Percentiles rank a stretch among this genome's conserved stretches.
These are phyloP conservation scores for Glareola pratincola DNA, from an alignment of 2,113 vertebrate species.

Conservation along the genomic window DNA sequence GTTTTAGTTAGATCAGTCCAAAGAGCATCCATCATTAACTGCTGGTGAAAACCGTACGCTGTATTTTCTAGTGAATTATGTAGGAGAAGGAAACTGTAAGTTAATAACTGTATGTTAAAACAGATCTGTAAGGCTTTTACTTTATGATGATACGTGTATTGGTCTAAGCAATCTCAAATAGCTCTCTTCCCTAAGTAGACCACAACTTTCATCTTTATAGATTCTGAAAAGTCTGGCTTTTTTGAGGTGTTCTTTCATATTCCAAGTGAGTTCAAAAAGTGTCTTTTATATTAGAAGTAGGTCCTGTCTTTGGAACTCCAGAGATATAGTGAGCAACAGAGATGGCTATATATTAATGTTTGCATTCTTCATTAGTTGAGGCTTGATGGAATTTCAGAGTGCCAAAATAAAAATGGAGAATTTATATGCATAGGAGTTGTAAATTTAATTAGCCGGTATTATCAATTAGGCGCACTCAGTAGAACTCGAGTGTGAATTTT, in stretches of 20 bases:
- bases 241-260: background rate
- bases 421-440: conserved; percentile 19
- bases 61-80: background rate
- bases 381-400: background rate
- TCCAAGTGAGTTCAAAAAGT: background rate
- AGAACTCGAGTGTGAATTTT: background rate
- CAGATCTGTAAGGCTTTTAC: background rate
- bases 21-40: background rate
- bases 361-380: background rate
- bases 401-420: conserved; percentile 25
- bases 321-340: background rate
- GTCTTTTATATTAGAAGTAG: background rate
- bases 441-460: conserved; percentile 9
- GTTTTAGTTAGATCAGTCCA: background rate
- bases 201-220: background rate
- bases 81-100: background rate
- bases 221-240: background rate
- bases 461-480: conserved; percentile 21
- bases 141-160: background rate
- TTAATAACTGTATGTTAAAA: background rate
- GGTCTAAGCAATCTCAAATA: background rate
- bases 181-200: background rate
- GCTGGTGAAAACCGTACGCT: background rate
- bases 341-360: background rate
- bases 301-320: background rate